Conservation (phyloP, 1,140 invertebrate genomes). For the Leptonema lineaticorne region DNA sequence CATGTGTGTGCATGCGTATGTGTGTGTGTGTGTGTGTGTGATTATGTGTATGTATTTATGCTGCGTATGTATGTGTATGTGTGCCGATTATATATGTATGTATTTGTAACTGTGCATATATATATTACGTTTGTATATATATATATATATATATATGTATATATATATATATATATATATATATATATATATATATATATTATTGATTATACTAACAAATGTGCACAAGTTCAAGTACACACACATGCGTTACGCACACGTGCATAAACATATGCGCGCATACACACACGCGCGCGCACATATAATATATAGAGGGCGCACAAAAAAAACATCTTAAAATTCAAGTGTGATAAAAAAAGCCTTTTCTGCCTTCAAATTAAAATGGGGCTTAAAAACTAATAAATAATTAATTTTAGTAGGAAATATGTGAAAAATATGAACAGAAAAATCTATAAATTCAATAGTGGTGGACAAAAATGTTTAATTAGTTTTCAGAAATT, state of each 20-base stretch:
- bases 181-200: too few relatives aligned
- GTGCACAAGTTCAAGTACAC: neutral
- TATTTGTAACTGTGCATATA: too few relatives aligned
- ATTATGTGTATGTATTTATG: neutral
- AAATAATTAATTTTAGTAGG: constrained; percentile 21
- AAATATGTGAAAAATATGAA: constrained; percentile 18
- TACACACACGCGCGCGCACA: neutral
- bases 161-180: neutral
- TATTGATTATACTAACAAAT: neutral
- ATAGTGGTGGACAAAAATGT: constrained; percentile 1
- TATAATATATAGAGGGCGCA: neutral
- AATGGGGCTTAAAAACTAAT: constrained; percentile 21
- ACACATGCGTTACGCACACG: neutral
- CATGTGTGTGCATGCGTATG: neutral
- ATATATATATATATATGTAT: neutral
- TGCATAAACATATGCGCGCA: neutral
- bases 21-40: neutral
- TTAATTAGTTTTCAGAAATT: constrained; percentile 13
- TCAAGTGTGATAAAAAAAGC: constrained; percentile 34
- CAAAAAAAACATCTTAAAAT: constrained; percentile 6
- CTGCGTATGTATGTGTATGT: neutral
- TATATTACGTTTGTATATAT: neutral
- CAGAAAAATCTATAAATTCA: constrained; percentile 13
- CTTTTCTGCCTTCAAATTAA: constrained; percentile 30
- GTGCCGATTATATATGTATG: neutral